These are phyloP conservation scores for Vannuccia rotundouncinata DNA, from an alignment of 2,888 invertebrate genomes.

Conservation along the genomic window DNA sequence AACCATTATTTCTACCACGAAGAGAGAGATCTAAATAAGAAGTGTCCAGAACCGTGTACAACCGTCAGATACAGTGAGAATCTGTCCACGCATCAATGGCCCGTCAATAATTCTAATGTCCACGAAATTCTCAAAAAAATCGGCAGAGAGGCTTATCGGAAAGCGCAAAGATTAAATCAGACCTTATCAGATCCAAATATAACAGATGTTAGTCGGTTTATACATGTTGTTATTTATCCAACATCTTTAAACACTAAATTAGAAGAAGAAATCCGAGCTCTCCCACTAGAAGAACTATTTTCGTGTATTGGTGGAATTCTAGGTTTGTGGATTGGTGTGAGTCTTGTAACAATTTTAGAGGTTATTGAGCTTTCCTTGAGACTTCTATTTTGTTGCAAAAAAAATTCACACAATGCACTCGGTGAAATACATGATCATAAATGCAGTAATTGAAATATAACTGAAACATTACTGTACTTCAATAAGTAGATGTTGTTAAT, in stretches of 20 bases:
- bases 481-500: too few relatives aligned
- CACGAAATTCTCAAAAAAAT: background rate
- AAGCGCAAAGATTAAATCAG: background rate
- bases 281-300: background rate
- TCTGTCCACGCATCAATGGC: background rate
- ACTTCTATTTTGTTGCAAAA: background rate
- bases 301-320: background rate
- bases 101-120: background rate
- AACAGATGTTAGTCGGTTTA: background rate
- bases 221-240: background rate
- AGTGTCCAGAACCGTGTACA: background rate
- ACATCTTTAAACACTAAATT: background rate
- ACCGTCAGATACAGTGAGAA: background rate
- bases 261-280: background rate
- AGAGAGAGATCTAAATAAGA: background rate
- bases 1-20: background rate
- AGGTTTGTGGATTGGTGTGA: background rate
- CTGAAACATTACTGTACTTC: too few relatives aligned
- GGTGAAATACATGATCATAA: too few relatives aligned
- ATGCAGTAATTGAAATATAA: too few relatives aligned
- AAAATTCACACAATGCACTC: background rate
- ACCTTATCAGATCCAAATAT: background rate
- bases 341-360: background rate
- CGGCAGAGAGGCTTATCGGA: background rate
- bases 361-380: background rate